Conservation (phyloP, 23 tunicate genomes). For the Botrylloides violaceus region DNA sequence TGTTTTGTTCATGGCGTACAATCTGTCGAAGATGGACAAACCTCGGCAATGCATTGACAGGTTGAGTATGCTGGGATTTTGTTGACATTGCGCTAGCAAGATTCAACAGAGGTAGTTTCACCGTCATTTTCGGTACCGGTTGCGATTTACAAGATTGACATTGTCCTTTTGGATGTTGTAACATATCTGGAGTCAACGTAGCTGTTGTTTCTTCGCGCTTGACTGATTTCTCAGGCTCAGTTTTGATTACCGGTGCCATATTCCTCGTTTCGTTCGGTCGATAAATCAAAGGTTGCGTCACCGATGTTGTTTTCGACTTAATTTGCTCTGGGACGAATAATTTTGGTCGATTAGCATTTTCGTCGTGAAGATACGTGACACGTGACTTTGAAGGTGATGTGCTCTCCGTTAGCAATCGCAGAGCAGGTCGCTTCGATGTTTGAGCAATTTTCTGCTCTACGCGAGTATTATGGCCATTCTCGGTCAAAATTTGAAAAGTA, state of each 20-base stretch:
- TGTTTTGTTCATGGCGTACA: slow-evolving; percentile 5
- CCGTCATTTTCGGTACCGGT: not conserved
- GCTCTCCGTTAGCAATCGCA: not conserved
- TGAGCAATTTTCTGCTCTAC: not conserved
- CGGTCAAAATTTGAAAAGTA: not conserved
- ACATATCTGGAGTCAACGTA: slow-evolving; percentile 1
- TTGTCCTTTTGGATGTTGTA: not conserved
- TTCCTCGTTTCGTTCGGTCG: not conserved
- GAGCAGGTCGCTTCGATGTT: not conserved
- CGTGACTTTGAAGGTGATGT: not conserved
- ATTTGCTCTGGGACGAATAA: not conserved
- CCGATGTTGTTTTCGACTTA: not conserved
- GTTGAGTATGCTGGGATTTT: not conserved
- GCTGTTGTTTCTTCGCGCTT: not conserved
- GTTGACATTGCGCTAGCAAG: not conserved
- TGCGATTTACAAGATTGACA: slow-evolving; percentile 5
- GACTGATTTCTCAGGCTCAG: not conserved
- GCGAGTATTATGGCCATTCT: not conserved
- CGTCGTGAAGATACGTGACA: not conserved
- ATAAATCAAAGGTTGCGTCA: not conserved
- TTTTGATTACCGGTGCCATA: not conserved
- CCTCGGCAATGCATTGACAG: not conserved
- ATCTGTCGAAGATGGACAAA: not conserved
- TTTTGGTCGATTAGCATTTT: not conserved
- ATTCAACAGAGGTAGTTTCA: not conserved